These are phyloP conservation scores for Netta rufina DNA, from an alignment of 2,797 vertebrate genomes.

Conservation along the genomic window DNA sequence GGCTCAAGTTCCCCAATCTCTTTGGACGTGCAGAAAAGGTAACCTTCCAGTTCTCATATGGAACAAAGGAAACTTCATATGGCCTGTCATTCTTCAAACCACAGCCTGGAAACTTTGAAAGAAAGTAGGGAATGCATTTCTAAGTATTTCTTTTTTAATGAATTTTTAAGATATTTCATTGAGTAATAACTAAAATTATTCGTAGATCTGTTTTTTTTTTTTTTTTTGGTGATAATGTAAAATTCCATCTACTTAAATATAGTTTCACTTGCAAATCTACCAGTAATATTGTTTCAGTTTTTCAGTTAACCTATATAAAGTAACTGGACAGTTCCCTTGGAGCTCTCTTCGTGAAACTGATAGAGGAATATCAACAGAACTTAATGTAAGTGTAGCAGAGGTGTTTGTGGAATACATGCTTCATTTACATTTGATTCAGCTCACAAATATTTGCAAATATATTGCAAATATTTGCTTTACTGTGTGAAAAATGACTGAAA, in stretches of 20 bases:
- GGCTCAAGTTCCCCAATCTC: slow-evolving; percentile 92
- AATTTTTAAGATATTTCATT: not conserved
- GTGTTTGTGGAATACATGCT: not conserved
- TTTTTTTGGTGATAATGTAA: not conserved
- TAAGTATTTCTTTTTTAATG: not conserved
- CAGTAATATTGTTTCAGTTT: slow-evolving; percentile 79
- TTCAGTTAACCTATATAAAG: slow-evolving; percentile 92
- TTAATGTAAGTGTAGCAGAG: slow-evolving; percentile 84
- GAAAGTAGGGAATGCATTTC: slow-evolving; percentile 84
- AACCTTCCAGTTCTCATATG: slow-evolving; percentile 98
- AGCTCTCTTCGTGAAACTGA: slow-evolving; percentile 97
- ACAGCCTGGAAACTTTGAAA: slow-evolving; percentile 90
- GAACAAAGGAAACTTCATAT: slow-evolving; percentile 96
- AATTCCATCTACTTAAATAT: not conserved
- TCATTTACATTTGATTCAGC: not conserved
- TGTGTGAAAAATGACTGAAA: not conserved
- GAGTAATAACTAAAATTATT: not conserved
- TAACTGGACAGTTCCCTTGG: slow-evolving; percentile 97
- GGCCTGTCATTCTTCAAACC: slow-evolving; percentile 97
- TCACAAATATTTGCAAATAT: not conserved
- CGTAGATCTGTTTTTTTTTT: not conserved
- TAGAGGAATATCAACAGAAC: slow-evolving; percentile 89
- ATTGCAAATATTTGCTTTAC: not conserved
- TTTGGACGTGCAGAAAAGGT: slow-evolving; percentile 94
- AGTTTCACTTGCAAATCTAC: not conserved